Evolutionary conservation across 2,888 invertebrate species (phyloP), one percentile per base, ranked within the genome.

Genomic region (Parasteatoda lunata): DNA sequence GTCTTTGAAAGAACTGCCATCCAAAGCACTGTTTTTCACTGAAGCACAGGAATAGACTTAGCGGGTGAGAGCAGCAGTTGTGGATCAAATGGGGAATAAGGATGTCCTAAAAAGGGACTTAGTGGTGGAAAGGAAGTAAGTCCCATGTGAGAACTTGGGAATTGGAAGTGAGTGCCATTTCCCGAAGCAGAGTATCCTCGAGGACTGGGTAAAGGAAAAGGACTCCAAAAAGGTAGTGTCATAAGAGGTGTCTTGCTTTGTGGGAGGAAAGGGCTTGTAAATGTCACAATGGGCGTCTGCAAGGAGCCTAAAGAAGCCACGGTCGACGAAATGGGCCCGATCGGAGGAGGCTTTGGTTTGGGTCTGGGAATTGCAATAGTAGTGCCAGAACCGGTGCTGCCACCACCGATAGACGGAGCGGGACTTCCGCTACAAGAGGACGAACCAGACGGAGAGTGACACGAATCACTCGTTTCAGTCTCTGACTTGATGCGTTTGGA

Each of bases 211-310:
- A 90, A 81, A 45, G 89, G 79, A n/a, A 89, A 75, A 4, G 89
- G 88, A 77, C 85, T 89, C 89, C 89, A 90, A 71, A 90, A 89
- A 30, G 90, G 85, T 30, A 89, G 79, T 11, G 89, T 84, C 77
- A 88, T 49, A 64, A 87, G 75, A 0, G 89, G 89, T 3, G 89
- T 89, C 64, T 89, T 89, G 66, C 92, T 73, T 47, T 92, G 71
- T 89, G 92, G 13, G 90, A 92, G 49, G 90, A 93, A 85, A 91
- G 93, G 89, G 88, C 90, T 90, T 13, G 90, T 85, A 70, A 90
- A 89, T 45, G 89, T 90, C 59, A 90, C 89, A 13, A 90, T 84
- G 8, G 90, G 90, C 8, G 90, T 90, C 80, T 90, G 90, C 13
- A 90, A 89, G 3, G 90, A 89, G 15, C 89, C 80, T 48, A 89